Percentiles rank a stretch among this genome's conserved stretches.
Evolutionary conservation across 2,797 vertebrate species (phyloP).

Genomic region (Oryzias sinensis): DNA sequence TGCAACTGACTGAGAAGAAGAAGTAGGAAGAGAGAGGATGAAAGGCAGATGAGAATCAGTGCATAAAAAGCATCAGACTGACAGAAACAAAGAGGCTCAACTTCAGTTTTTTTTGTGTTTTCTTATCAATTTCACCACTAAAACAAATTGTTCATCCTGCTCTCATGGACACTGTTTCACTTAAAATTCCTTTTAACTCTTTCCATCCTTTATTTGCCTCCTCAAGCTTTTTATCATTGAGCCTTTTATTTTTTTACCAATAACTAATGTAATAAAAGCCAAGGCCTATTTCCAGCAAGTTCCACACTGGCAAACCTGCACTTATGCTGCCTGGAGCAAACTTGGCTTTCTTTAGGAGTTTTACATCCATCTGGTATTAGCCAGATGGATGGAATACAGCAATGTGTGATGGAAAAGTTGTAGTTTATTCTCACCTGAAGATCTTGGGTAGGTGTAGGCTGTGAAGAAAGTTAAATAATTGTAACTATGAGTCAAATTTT

Average conservation of each 20-base stretch:
- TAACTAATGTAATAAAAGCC: constrained; percentile 8
- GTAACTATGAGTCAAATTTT: constrained; percentile 24
- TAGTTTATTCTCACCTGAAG: constrained; percentile 82
- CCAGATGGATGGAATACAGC: neutral
- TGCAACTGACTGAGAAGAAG: constrained; percentile 51
- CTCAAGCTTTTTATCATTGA: constrained; percentile 10
- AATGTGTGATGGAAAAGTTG: constrained; percentile 12
- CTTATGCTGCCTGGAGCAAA: constrained; percentile 34
- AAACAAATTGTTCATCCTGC: constrained; percentile 8
- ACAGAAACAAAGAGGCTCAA: neutral
- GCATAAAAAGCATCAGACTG: neutral
- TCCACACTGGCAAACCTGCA: constrained; percentile 35
- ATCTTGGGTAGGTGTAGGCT: constrained; percentile 91
- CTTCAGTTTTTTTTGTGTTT: constrained; percentile 1
- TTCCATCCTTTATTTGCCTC: constrained; percentile 13
- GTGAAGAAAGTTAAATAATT: constrained; percentile 56
- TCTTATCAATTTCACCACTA: constrained; percentile 3
- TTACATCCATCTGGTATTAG: neutral
- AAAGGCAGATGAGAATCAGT: constrained; percentile 3
- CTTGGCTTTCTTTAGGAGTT: constrained; percentile 31
- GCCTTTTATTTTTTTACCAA: constrained; percentile 11
- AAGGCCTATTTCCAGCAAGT: constrained; percentile 12
- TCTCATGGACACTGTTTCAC: constrained; percentile 9
- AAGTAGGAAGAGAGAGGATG: constrained; percentile 24
- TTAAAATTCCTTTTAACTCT: constrained; percentile 29